Conservation (phyloP, 2,888 invertebrate species). For the Ectropis crepuscularia region DNA sequence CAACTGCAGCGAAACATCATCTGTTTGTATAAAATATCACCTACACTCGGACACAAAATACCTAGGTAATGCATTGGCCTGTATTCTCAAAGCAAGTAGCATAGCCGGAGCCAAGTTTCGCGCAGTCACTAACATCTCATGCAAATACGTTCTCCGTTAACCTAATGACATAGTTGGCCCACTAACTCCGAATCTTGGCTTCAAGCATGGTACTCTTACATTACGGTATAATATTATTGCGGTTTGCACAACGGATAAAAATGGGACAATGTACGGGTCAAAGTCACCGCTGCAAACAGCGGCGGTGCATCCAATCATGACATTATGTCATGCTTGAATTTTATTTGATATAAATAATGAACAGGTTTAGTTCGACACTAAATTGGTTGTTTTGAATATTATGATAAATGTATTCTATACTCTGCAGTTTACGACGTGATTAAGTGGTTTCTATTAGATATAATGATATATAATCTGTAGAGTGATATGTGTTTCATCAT, state of each 20-base stretch:
- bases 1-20: conserved; percentile 22
- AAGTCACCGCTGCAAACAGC: conserved; percentile 63
- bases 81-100: conserved; percentile 18
- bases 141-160: conserved; percentile 74
- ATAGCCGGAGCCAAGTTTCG: conserved; percentile 19
- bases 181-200: conserved; percentile 67
- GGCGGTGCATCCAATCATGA: conserved; percentile 50
- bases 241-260: conserved; percentile 65
- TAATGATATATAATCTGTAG: not conserved
- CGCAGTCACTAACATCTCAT: conserved; percentile 56
- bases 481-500: not conserved
- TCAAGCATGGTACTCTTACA: conserved; percentile 64
- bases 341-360: not conserved
- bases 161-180: conserved; percentile 77
- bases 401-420: not conserved
- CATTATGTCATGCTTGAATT: conserved; percentile 59
- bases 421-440: not conserved
- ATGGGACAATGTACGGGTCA: conserved; percentile 74
- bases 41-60: conserved; percentile 21
- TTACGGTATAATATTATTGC: conserved; percentile 75
- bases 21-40: conserved; percentile 20
- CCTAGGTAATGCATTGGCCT: conserved; percentile 24
- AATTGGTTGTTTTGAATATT: not conserved
- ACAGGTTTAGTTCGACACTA: not conserved
- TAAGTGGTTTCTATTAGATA: not conserved